Evolutionary conservation across 2,113 vertebrate species (phyloP).

Genomic region (Elephas maximus): DNA sequence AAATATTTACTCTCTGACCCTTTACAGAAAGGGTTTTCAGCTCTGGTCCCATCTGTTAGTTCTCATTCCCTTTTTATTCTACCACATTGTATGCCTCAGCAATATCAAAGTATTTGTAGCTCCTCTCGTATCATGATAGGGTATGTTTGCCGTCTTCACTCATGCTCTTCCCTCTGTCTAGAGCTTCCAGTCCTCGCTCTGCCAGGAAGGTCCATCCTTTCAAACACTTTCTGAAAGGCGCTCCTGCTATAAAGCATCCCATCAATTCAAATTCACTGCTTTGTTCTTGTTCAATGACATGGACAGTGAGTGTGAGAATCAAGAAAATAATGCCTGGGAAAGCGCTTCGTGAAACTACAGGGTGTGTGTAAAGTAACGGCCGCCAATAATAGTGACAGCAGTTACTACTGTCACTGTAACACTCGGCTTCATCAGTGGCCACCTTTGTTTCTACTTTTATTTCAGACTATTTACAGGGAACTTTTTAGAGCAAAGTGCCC

Average conservation of each 20-base stretch:
- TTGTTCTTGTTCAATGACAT: neutral
- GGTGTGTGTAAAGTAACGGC: neutral
- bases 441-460: conserved; percentile 49
- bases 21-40: neutral
- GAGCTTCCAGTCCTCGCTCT: neutral
- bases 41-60: neutral
- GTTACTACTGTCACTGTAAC: neutral
- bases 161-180: neutral
- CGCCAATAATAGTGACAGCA: neutral
- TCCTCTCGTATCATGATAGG: neutral
- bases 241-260: neutral
- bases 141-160: neutral
- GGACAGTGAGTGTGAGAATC: neutral
- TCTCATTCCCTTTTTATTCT: neutral
- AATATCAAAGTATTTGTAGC: neutral
- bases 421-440: neutral
- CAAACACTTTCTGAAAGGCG: neutral
- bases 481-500: neutral
- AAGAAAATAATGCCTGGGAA: conserved; percentile 35
- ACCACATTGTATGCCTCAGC: too few relatives aligned
- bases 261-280: neutral
- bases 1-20: neutral
- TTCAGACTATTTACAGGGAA: conserved; percentile 17
- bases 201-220: neutral
- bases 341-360: conserved; percentile 34